Percentiles rank a stretch among this genome's conserved stretches.
These are phyloP conservation scores for Cynopterus sphinx DNA, from an alignment of 2,797 vertebrate species.

Conservation along the genomic window DNA sequence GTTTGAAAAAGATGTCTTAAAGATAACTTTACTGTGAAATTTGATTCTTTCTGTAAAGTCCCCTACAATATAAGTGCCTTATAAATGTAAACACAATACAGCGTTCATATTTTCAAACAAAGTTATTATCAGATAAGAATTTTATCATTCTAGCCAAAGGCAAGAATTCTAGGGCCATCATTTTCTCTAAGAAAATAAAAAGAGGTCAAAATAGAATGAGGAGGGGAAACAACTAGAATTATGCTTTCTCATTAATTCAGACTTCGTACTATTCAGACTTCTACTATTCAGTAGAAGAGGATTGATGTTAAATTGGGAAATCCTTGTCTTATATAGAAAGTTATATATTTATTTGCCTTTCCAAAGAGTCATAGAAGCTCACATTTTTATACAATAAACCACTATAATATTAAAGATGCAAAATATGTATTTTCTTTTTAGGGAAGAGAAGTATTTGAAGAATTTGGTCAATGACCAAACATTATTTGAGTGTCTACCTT, in stretches of 20 bases:
- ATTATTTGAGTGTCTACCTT: not conserved
- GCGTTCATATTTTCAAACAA: conserved; percentile 39
- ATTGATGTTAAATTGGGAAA: not conserved
- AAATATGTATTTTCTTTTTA: not conserved
- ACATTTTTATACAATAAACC: not conserved
- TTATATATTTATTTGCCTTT: conserved; percentile 39
- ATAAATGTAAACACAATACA: not conserved
- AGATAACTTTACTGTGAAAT: not conserved
- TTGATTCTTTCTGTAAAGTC: conserved; percentile 5
- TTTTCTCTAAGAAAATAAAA: conserved; percentile 54
- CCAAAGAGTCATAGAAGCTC: not conserved
- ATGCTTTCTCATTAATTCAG: not conserved
- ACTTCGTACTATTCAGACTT: not conserved
- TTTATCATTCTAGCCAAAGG: conserved; percentile 25
- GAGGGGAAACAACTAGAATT: not conserved
- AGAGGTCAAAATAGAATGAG: conserved; percentile 20
- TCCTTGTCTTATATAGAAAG: not conserved
- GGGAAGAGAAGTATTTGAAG: not conserved
- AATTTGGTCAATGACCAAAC: not conserved
- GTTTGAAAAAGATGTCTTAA: not conserved
- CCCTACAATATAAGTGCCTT: not conserved
- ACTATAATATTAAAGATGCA: not conserved
- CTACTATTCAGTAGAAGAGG: not conserved
- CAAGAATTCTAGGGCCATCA: not conserved
- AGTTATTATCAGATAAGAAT: conserved; percentile 3